Percentiles rank a stretch among this genome's conserved stretches.
These are phyloP conservation scores for Pelecanus crispus DNA, from an alignment of 2,113 vertebrate species.

Conservation along the genomic window DNA sequence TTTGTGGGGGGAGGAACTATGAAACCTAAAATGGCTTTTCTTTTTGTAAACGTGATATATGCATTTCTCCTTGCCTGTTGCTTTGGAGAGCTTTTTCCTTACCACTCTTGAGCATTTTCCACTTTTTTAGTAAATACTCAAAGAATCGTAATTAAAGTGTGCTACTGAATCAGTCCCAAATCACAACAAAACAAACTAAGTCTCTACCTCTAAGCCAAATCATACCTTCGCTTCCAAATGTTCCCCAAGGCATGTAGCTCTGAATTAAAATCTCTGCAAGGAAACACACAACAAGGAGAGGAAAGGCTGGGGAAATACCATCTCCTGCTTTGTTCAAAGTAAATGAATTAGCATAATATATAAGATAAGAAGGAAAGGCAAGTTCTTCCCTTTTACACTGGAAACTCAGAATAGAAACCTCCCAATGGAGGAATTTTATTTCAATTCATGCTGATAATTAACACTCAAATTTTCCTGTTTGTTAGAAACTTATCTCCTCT, in stretches of 20 bases:
- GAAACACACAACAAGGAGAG: background rate
- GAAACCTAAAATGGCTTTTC: background rate
- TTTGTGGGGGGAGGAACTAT: background rate
- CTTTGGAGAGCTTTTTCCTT: background rate
- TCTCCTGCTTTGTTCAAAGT: background rate
- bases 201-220: background rate
- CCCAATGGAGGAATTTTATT: background rate
- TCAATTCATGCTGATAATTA: slow-evolving; percentile 37
- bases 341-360: background rate
- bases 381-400: background rate
- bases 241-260: background rate
- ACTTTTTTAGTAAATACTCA: background rate
- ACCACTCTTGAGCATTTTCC: background rate
- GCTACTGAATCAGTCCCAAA: background rate
- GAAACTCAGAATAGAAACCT: background rate
- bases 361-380: background rate
- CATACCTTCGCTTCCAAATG: background rate
- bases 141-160: background rate
- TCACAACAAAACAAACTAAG: background rate
- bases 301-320: background rate
- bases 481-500: slow-evolving; percentile 33
- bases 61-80: background rate
- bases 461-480: slow-evolving; percentile 23
- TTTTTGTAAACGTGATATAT: background rate
- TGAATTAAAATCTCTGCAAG: background rate